Evolutionary conservation across 2,113 vertebrate genomes (phyloP).

Genomic region (Geococcyx californianus): DNA sequence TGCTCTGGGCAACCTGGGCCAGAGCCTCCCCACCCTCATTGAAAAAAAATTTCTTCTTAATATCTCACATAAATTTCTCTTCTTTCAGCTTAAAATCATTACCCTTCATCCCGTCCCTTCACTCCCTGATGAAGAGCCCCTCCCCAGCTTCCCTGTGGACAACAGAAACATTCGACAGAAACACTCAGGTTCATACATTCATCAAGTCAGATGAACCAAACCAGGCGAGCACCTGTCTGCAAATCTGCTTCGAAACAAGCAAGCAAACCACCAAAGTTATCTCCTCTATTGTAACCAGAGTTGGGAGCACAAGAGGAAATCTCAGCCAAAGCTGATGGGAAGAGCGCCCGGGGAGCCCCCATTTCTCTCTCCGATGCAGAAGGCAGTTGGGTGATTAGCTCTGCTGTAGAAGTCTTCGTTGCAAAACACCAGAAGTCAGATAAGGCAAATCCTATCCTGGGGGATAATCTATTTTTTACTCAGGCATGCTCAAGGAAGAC

Average conservation of each 20-base stretch:
- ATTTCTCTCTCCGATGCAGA: rapidly evolving
- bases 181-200: rapidly evolving
- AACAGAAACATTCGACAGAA: no score
- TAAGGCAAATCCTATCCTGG: slow-evolving; percentile 25
- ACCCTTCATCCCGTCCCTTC: no score
- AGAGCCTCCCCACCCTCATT: no score
- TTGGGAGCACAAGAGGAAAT: background rate
- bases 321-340: background rate
- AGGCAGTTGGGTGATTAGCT: background rate
- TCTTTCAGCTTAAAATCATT: no score
- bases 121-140: no score
- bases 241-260: background rate
- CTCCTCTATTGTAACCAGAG: rapidly evolving
- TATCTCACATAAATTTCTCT: no score
- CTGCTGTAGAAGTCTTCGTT: background rate
- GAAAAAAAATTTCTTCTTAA: no score
- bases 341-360: background rate
- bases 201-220: background rate
- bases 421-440: slow-evolving; percentile 20
- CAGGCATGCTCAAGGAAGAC: slow-evolving; percentile 20
- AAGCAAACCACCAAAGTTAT: no score
- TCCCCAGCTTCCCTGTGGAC: no score
- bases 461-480: slow-evolving; percentile 46
- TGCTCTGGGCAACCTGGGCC: no score
- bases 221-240: background rate